Conservation (phyloP, 2,888 invertebrate genomes). For the Sialis lutaria region DNA sequence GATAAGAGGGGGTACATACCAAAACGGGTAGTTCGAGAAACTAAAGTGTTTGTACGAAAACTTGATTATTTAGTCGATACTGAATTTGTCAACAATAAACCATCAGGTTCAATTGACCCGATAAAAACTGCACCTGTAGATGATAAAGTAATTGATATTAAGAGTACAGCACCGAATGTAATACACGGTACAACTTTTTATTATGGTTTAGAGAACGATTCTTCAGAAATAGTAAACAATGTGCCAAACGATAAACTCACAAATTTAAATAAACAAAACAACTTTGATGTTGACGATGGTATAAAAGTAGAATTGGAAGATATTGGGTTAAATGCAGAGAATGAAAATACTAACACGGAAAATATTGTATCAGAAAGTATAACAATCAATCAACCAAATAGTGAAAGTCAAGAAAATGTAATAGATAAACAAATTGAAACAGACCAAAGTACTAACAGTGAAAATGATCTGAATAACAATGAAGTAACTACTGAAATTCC, state of each 20-base stretch:
- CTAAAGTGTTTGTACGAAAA: conserved; percentile 28
- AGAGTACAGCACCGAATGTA: no score
- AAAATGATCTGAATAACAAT: not conserved
- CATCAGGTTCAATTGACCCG: conserved; percentile 4
- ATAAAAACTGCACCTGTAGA: not conserved
- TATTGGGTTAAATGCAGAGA: not conserved
- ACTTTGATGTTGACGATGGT: not conserved
- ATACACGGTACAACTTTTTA: no score
- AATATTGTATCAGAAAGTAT: not conserved
- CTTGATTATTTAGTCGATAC: conserved; percentile 16
- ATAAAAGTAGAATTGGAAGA: not conserved
- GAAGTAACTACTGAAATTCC: not conserved
- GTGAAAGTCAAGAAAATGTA: not conserved
- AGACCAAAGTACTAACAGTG: not conserved
- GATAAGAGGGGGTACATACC: conserved; percentile 52
- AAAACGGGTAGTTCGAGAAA: conserved; percentile 38
- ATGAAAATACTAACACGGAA: not conserved
- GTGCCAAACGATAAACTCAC: not conserved
- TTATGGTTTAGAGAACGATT: conserved; percentile 7
- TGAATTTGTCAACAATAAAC: conserved; percentile 7
- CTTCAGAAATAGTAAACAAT: not conserved
- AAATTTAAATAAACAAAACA: not conserved
- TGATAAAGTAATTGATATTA: not conserved
- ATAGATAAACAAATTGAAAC: not conserved
- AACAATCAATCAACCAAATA: not conserved